Evolutionary conservation across 2,888 invertebrate genomes (phyloP).

Genomic region (Eupeodes luniger): DNA sequence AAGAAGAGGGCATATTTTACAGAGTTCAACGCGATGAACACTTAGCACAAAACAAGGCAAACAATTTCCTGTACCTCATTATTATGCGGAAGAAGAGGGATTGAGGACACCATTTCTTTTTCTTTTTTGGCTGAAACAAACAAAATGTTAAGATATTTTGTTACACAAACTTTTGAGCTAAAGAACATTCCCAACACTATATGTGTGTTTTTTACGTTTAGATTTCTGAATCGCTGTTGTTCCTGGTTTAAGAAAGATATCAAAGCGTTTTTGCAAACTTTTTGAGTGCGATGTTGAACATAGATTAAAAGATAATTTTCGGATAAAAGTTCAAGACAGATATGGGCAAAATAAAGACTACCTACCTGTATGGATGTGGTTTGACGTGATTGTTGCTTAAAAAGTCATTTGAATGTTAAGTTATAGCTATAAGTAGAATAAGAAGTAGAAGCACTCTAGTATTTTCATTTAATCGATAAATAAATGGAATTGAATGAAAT

Average conservation of each 20-base stretch:
- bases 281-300: slow-evolving; percentile 15
- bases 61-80: slow-evolving; percentile 65
- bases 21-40: slow-evolving; percentile 62
- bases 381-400: neutral
- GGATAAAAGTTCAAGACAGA: neutral
- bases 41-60: slow-evolving; percentile 67
- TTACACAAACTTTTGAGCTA: slow-evolving; percentile 51
- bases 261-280: slow-evolving; percentile 11
- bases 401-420: neutral
- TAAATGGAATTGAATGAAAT: too few species aligned
- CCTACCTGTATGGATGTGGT: neutral
- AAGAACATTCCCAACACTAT: neutral
- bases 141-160: slow-evolving; percentile 28
- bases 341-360: neutral
- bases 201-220: neutral
- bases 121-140: slow-evolving; percentile 30
- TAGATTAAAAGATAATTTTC: slow-evolving; percentile 30
- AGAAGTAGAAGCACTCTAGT: too few species aligned
- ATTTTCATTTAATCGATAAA: too few species aligned
- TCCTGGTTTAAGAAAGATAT: neutral
- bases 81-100: slow-evolving; percentile 65
- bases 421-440: too few species aligned
- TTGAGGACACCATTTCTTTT: slow-evolving; percentile 27
- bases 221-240: slow-evolving; percentile 6
- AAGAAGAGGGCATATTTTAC: slow-evolving; percentile 56